Percentiles rank a stretch among this genome's conserved stretches.
These are phyloP conservation scores for Rosalia funebris DNA, from an alignment of 2,888 invertebrate genomes.

Conservation along the genomic window DNA sequence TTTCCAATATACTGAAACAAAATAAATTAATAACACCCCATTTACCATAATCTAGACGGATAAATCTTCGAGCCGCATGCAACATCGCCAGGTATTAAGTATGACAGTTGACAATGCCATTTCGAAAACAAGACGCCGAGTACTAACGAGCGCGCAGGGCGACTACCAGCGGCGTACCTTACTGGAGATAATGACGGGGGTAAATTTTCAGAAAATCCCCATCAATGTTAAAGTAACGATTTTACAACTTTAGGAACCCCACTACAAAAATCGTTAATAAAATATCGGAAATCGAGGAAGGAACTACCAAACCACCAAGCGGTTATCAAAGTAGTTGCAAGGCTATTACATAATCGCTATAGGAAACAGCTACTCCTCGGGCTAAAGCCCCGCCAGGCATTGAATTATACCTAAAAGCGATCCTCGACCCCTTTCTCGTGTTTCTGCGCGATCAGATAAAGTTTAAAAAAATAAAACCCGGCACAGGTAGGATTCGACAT, in stretches of 20 bases:
- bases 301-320: not conserved
- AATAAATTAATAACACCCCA: not conserved
- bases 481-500: too few relatives aligned
- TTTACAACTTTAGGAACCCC: not conserved
- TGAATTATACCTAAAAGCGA: too few relatives aligned
- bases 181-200: too few relatives aligned
- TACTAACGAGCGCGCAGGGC: not conserved
- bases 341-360: too few relatives aligned
- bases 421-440: too few relatives aligned
- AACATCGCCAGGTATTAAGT: not conserved
- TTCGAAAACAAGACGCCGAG: not conserved
- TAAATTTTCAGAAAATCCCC: too few relatives aligned
- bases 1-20: not conserved
- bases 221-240: too few relatives aligned
- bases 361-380: too few relatives aligned
- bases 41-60: not conserved
- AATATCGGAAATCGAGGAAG: not conserved
- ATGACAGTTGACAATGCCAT: not conserved
- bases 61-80: not conserved
- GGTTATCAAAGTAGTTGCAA: too few relatives aligned
- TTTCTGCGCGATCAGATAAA: too few relatives aligned
- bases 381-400: too few relatives aligned
- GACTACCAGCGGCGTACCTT: not conserved
- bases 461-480: too few relatives aligned
- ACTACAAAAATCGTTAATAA: not conserved